Evolutionary conservation across 2,113 vertebrate genomes (phyloP).

Genomic region (Aplodontia rufa): DNA sequence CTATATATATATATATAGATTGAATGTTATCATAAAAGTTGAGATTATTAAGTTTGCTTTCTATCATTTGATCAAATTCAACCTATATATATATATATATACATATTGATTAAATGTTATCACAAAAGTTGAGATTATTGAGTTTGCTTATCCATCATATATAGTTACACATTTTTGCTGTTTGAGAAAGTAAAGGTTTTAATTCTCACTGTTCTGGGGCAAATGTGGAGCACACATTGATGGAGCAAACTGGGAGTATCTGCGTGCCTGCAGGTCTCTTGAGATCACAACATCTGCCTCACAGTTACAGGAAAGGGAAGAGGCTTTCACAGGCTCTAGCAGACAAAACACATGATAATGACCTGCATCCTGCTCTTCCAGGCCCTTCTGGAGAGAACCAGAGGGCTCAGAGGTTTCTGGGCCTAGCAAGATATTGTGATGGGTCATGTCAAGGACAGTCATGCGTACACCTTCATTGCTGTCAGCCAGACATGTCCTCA

Average conservation of each 20-base stretch:
- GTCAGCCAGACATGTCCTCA: neutral
- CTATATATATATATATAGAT: too few relatives aligned
- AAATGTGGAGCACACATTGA: neutral
- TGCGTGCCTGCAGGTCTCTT: neutral
- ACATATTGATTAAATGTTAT: too few relatives aligned
- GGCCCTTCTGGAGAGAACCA: neutral
- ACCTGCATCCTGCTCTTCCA: neutral
- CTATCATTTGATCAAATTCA: too few relatives aligned
- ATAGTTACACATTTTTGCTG: too few relatives aligned
- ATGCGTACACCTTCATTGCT: neutral
- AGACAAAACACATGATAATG: neutral
- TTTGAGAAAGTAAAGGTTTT: neutral
- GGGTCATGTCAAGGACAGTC: neutral
- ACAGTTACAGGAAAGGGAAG: neutral
- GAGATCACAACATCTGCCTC: neutral
- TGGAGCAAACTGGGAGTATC: neutral
- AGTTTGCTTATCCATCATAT: too few relatives aligned
- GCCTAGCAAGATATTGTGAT: neutral
- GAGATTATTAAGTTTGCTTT: too few relatives aligned
- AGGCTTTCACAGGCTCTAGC: neutral
- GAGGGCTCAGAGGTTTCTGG: neutral
- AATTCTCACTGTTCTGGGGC: neutral
- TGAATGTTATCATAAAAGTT: too few relatives aligned
- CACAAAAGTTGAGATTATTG: too few relatives aligned
- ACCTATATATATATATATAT: too few relatives aligned